These are phyloP conservation scores for Brachypteracias leptosomus DNA, from an alignment of 2,113 vertebrate species.

Conservation along the genomic window DNA sequence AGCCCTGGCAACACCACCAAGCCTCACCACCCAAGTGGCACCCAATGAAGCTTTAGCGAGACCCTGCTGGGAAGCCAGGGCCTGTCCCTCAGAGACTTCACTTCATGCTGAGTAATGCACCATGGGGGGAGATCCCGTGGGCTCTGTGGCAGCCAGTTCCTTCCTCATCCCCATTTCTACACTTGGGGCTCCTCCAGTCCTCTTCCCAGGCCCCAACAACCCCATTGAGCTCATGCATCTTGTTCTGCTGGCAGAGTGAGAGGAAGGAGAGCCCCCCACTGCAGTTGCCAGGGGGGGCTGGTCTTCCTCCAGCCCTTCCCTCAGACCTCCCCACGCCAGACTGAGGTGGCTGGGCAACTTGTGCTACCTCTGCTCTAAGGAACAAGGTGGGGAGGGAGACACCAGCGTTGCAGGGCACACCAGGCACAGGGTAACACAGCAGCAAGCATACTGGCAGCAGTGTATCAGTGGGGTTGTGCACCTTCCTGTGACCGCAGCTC, in stretches of 20 bases:
- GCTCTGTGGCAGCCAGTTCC: not conserved
- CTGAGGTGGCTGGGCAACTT: not conserved
- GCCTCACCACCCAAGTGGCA: not conserved
- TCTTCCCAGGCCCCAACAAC: not conserved
- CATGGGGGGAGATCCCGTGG: accelerated
- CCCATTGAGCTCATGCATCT: not conserved
- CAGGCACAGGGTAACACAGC: not conserved
- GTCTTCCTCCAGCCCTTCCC: not conserved
- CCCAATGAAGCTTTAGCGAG: not conserved
- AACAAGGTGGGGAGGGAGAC: not conserved
- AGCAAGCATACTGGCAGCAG: not conserved
- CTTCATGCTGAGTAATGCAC: not conserved
- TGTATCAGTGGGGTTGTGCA: not conserved
- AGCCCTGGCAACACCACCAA: not conserved
- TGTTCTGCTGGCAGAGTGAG: not conserved
- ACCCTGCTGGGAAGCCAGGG: not conserved
- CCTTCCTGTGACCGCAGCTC: accelerated
- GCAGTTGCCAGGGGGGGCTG: accelerated
- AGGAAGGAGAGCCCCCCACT: not conserved
- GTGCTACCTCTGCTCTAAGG: not conserved
- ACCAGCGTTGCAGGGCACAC: accelerated
- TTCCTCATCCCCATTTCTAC: not conserved
- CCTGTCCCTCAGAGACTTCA: not conserved
- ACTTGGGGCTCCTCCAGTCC: accelerated
- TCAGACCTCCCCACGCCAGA: not conserved